Percentiles rank a stretch among this genome's conserved stretches.
phyloP scores from a whole-genome alignment of 1,140 invertebrate species.

The Zaprionus taronus region DNA sequence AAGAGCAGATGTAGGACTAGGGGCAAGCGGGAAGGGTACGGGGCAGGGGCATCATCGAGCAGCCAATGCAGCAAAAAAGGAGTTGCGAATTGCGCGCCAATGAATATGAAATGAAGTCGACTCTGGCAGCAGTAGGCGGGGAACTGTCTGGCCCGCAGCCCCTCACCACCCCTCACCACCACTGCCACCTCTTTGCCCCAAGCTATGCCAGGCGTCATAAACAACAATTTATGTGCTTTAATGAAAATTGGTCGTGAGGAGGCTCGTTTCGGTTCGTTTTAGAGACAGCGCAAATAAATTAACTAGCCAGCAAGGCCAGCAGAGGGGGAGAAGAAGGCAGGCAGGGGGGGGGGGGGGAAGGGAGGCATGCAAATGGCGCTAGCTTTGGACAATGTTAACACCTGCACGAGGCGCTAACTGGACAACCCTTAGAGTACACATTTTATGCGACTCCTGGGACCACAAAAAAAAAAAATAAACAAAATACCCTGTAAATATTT shows the following conservation, averaged over 20 bases:
- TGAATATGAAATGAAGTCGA: constrained; percentile 76
- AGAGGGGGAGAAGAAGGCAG: too few species aligned
- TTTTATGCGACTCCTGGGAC: constrained; percentile 55
- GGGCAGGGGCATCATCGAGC: constrained; percentile 9
- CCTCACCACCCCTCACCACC: not conserved
- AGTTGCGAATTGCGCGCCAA: constrained; percentile 64
- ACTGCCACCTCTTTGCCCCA: not conserved
- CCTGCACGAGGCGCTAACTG: constrained; percentile 38
- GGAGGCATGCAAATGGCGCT: constrained; percentile 43
- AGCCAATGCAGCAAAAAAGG: constrained; percentile 43
- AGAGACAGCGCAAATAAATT: constrained; percentile 67
- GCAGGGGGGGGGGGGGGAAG: too few species aligned
- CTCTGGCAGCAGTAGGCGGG: constrained; percentile 19
- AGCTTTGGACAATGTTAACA: constrained; percentile 64
- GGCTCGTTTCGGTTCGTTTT: constrained; percentile 49
- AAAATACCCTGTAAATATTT: constrained; percentile 20
- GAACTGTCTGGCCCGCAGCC: constrained; percentile 6
- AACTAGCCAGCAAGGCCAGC: constrained; percentile 28
- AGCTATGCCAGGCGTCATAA: constrained; percentile 55
- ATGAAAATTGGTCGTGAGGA: constrained; percentile 76
- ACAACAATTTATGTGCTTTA: constrained; percentile 81
- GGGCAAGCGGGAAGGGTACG: too few species aligned
- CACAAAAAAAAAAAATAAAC: not conserved
- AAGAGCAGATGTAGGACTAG: not conserved
- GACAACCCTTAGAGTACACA: constrained; percentile 31